Conservation (phyloP, 2,888 invertebrate genomes). For the Tenthredo distinguenda region DNA sequence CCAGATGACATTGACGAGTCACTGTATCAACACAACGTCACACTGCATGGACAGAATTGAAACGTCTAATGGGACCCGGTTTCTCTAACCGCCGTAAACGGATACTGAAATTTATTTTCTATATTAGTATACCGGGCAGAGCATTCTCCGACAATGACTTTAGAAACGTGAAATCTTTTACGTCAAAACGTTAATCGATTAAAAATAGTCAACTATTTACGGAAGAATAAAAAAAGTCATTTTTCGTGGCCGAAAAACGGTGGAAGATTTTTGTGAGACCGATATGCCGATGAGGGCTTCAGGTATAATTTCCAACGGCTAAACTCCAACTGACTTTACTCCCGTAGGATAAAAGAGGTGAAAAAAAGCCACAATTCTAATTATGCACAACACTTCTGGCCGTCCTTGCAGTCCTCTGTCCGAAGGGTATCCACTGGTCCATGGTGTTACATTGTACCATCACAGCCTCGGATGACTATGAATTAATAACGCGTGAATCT, state of each 20-base stretch:
- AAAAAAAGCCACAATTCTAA: slow-evolving; percentile 45
- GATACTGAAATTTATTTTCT: not conserved
- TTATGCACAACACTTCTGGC: slow-evolving; percentile 51
- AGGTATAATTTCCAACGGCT: slow-evolving; percentile 43
- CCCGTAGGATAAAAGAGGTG: slow-evolving; percentile 9
- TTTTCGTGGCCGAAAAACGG: not conserved
- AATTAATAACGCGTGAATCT: slow-evolving; percentile 49
- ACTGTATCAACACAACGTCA: not conserved
- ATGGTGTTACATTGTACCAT: slow-evolving; percentile 25
- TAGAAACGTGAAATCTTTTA: not conserved
- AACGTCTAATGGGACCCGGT: not conserved
- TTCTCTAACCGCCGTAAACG: not conserved
- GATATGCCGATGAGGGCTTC: not conserved
- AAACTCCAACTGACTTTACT: slow-evolving; percentile 46
- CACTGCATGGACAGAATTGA: not conserved
- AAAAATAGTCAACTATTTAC: not conserved
- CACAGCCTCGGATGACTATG: slow-evolving; percentile 49
- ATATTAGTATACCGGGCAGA: slow-evolving; percentile 21
- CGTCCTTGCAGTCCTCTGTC: slow-evolving; percentile 40
- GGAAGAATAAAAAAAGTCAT: not conserved
- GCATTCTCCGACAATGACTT: not conserved
- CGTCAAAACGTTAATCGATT: not conserved
- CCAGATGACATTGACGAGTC: slow-evolving; percentile 1
- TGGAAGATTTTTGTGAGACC: not conserved
- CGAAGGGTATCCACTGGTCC: slow-evolving; percentile 43